Base-by-base conservation (phyloP, 1,140 invertebrate species). In the Uloborus diversus region DNA sequence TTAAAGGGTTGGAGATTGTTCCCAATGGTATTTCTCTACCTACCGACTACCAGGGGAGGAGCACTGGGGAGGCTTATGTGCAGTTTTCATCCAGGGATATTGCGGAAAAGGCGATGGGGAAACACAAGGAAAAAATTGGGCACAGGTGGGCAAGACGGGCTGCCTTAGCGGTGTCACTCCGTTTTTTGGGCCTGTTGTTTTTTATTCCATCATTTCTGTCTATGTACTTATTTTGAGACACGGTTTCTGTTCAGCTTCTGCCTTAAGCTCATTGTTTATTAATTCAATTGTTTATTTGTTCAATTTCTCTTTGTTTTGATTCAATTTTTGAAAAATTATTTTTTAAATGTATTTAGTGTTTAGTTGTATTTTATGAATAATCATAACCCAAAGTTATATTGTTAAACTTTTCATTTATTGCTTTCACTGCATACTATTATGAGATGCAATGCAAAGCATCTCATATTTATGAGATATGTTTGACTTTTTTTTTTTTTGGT, bases 71-170 rank as follows among this genome's bases (percentile, higher is more conserved):
- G 90, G 96, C 95, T 89, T 98, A 95, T 92, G 95, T 97, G 89
- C 94, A 96, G 90, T 98, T 98, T 93, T 90, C 93, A 88, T 94
- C 94, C 91, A 94, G 93, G 92, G 93, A 94, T 88, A 92, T 93
- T 90, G 95, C 95, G 88, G 94, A 97, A 90, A 93, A 93, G 89
- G 95, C 96, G 90, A 93, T 97, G 90, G 91, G 91, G 90, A 96
- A 95, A 92, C 95, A 98, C 93, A 96, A 95, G 92, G 94, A 97
- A 92, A 96, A 95, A 91, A 97, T 98, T 92, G 96, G 95, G 93
- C 95, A 97, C 94, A 98, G 96, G 96, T 98, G 94, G 80, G 80
- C 80, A 75, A 37, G 53, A 20, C 47, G 37, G 64, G 80, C 49
- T 49, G 33, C 37, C 53, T 69, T 3, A 14, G 64, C 64, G 53